A percentile compares a stretch with the other conserved stretches of the same genome.
These are phyloP conservation scores for Linepithema humile DNA, from an alignment of 1,140 invertebrate species.

Conservation along the genomic window DNA sequence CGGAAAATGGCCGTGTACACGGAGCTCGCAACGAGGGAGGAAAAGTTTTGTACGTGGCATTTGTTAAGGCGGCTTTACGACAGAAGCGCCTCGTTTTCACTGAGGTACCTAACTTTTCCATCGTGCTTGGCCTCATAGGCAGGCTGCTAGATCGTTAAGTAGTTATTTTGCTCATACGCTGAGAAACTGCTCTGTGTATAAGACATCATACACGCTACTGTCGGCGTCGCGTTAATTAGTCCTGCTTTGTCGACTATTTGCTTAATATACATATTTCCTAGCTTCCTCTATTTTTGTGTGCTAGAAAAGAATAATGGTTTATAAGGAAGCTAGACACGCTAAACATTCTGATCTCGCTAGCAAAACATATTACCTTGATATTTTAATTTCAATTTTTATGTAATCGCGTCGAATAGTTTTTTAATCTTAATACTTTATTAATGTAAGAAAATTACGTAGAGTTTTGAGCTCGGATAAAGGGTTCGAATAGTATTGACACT, in stretches of 20 bases:
- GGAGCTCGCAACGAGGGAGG: constrained; percentile 17
- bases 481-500: too few species aligned
- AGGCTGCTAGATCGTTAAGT: constrained; percentile 37
- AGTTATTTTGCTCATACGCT: constrained; percentile 54
- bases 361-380: too few species aligned
- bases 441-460: neutral
- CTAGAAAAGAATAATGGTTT: neutral
- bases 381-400: neutral
- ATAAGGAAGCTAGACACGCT: neutral
- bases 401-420: neutral
- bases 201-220: constrained; percentile 9
- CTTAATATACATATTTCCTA: constrained; percentile 1
- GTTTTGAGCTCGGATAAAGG: too few species aligned
- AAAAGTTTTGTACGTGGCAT: constrained; percentile 58
- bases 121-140: neutral
- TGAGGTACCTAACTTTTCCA: constrained; percentile 56
- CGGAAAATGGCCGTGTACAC: constrained; percentile 46
- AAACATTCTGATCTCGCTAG: neutral
- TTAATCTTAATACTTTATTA: neutral
- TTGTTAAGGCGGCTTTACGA: constrained; percentile 57
- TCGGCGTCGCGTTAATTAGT: constrained; percentile 28
- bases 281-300: neutral
- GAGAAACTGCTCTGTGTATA: constrained; percentile 6
- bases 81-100: constrained; percentile 48
- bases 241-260: constrained; percentile 29